Evolutionary conservation across 2,888 invertebrate genomes (phyloP), one percentile per base, ranked within the genome.

Genomic region (Pilophorus perplexus): DNA sequence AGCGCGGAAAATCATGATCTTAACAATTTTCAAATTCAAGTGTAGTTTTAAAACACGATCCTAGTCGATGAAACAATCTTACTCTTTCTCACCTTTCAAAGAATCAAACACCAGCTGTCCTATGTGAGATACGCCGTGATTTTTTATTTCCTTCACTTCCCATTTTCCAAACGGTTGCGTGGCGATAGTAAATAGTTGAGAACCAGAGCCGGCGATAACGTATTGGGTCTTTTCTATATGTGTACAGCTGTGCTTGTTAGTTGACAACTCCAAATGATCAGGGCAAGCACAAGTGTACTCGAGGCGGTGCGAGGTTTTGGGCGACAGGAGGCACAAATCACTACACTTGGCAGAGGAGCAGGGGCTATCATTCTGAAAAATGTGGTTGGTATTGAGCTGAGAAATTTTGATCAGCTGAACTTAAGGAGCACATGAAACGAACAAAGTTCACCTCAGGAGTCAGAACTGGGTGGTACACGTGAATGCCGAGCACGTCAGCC

Each of bases 311-410:
- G 59, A n/a, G 3, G 8, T 27, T 27, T 57, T 46, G 0, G 84
- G 84, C 1, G 82, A 82, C 55, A 92, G 77, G 28, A 93, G 78
- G 73, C 94, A 94, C 22, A 94, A 77, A 74, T 93, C 87, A 1
- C 85, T 84, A 75, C 94, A 94, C 10, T 78, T 78, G 18, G 82
- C 78, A 5, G 76, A 72, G 18, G 76, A 75, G 74, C 92, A 92
- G 0, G 88, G 86, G 77, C 89, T 80, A 0, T 67, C 20, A 10
- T 74, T 72, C 75, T 75, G 59, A n/a, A 60, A n/a, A n/a, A n/a
- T n/a, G n/a, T n/a, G n/a, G n/a, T n/a, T n/a, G n/a, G n/a, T n/a
- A n/a, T n/a, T n/a, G n/a, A n/a, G n/a, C n/a, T n/a, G n/a, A n/a
- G n/a, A n/a, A n/a, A n/a, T n/a, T n/a, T n/a, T n/a, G n/a, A n/a